These are phyloP conservation scores for Scaptodrosophila lebanonensis DNA, from an alignment of 1,140 invertebrate species.

Conservation along the genomic window DNA sequence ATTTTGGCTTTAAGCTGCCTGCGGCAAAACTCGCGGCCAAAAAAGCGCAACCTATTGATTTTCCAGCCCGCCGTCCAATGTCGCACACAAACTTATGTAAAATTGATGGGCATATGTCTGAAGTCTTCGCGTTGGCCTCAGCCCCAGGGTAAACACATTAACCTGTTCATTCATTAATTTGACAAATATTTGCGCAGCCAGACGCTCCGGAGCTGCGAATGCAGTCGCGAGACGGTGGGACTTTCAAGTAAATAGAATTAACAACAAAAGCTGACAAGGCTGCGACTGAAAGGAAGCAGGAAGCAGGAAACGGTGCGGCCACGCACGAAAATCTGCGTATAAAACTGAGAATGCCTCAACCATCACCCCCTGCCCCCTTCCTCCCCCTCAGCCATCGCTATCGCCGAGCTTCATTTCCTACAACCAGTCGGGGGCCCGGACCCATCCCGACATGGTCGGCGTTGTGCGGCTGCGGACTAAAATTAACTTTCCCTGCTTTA, in stretches of 20 bases:
- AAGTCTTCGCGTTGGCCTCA: constrained; percentile 12
- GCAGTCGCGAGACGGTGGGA: constrained; percentile 31
- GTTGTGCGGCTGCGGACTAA: constrained; percentile 9
- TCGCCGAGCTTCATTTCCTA: too few relatives aligned
- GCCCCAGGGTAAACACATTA: constrained; percentile 65
- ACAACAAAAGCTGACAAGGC: constrained; percentile 64
- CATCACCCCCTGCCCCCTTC: too few relatives aligned
- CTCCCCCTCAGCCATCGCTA: too few relatives aligned
- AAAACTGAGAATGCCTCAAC: too few relatives aligned
- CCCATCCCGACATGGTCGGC: constrained; percentile 5
- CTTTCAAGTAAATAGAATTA: constrained; percentile 72
- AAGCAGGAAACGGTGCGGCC: neutral
- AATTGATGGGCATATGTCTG: constrained; percentile 33
- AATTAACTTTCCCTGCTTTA: constrained; percentile 42
- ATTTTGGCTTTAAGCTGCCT: constrained; percentile 13
- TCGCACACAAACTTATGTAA: constrained; percentile 28
- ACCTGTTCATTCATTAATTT: constrained; percentile 71
- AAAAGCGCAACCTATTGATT: constrained; percentile 45
- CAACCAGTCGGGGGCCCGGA: neutral
- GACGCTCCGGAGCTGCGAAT: neutral
- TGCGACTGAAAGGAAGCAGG: neutral
- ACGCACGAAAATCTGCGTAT: too few relatives aligned
- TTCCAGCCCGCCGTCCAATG: constrained; percentile 49
- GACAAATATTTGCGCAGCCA: constrained; percentile 61
- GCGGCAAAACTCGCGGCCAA: too few relatives aligned